Evolutionary conservation across 92 coral and sea anemone species (phyloP), one percentile per base, ranked within the genome.

Genomic region (Desmophyllum pertusum): DNA sequence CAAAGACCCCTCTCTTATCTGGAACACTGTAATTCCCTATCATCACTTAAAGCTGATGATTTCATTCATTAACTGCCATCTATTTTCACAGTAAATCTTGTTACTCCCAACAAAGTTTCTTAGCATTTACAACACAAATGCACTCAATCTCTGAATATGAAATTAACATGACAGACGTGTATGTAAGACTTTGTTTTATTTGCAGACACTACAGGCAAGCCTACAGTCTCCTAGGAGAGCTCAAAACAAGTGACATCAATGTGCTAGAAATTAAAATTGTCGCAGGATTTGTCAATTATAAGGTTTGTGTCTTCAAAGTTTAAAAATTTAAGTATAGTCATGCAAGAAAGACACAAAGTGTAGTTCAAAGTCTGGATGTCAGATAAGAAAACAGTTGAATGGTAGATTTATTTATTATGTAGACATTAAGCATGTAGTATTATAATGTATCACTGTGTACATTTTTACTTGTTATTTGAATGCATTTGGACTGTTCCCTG

Each of bases 251-350:
- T 31, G 97, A 96, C 76, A 84, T 94, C 70, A 96, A 96, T 52
- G 90, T 96, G 27, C 87, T 96, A 71, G 99, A 96, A 87, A 92
- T 96, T 18, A 96, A 96, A 85, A 94, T 94, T 87, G 98, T 96
- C 68, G 99, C 99, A 21, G 99, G 99, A 52, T 96, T 94, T 77
- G 76, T 94, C 21, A 96, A 93, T 82, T 96, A 96, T 74, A 96
- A 96, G 82, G 99, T 95, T 89, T 77, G 84, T 17, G 14, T 45
- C 33, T 67, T 15, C 45, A 67, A 8, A 67, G 2, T 67, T 67
- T 67, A 37, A 38, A 65, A 35, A 4, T 65, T 17, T 65, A 30
- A 36, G 21, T 25, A 23, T 29, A 23, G 7, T 53, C 2, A 50
- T 50, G 35, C 13, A 1, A 48, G 19, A 6, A 59, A 59, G 35